Evolutionary conservation across 2,797 vertebrate genomes (phyloP), one percentile per base, ranked within the genome.

Genomic region (Rhinophrynus dorsalis): DNA sequence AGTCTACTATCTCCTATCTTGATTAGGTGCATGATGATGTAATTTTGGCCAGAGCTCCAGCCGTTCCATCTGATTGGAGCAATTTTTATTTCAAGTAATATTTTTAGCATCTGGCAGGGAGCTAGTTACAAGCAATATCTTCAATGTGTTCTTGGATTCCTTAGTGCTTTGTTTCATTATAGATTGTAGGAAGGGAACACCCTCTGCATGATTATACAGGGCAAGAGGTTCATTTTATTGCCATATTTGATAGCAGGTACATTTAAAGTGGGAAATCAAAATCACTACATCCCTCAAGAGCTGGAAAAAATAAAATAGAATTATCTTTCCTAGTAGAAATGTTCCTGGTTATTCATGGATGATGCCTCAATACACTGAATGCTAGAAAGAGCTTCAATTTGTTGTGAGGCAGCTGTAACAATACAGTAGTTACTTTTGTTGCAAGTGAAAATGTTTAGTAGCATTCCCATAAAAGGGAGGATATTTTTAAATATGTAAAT

Each of bases 21-120:
- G 57, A 30, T 58, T 13, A 40, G 42, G 24, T 40, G 12, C 52
- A 63, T 61, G 32, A 33, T 65, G 32, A 37, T 63, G n/a, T 30
- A 5, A 44, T 67, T 65, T 54, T 72, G 69, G 69, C 61, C 56
- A 42, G 2, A 9, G 4, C 38, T 72, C 54, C 69, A 72, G 26
- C 6, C 3, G 50, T 52, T 59, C 69, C 69, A 72, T 72, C 69
- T 72, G 69, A 26, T 65, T 51, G 69, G 27, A 40, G 27, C 35
- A 65, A 57, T 72, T 27, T 51, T 65, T 33, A 48, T 65, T 65
- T 35, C 35, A 11, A 32, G 32, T 24, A 30, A 35, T 24, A 72
- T 72, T 50, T 60, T 51, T 6, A 35, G 61, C 54, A 58, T 72
- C 54, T 59, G 69, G 69, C 51, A 51, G 11, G 24, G 47, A 38